Evolutionary conservation across 1,140 invertebrate genomes (phyloP).

Genomic region (Bombus breviceps): DNA sequence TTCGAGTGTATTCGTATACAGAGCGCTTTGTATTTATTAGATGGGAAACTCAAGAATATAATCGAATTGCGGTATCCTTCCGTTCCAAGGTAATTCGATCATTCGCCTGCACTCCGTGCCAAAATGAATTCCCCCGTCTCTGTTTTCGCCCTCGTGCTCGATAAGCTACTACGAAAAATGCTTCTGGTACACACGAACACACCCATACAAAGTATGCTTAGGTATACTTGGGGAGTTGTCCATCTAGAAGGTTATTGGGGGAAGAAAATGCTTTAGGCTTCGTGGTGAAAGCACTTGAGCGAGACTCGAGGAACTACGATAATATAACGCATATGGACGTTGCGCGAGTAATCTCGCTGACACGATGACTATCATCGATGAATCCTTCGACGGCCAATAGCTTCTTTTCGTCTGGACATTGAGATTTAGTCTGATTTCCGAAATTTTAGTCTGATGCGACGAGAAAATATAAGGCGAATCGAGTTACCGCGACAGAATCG

Average conservation of each 20-base stretch:
- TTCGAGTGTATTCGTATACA: not conserved
- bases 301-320: not conserved
- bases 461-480: no score
- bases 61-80: constrained; percentile 27
- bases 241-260: not conserved
- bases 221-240: constrained; percentile 1
- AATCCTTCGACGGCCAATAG: not conserved
- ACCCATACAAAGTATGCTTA: not conserved
- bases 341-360: not conserved
- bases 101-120: constrained; percentile 2
- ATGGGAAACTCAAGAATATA: constrained; percentile 32
- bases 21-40: constrained; percentile 9
- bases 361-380: not conserved
- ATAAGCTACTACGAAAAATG: not conserved
- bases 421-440: no score
- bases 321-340: not conserved
- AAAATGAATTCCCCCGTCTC: constrained; percentile 22
- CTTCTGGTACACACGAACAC: not conserved
- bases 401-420: no score
- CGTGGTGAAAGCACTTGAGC: constrained; percentile 23
- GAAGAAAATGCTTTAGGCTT: constrained; percentile 8
- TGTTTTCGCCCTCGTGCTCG: not conserved
- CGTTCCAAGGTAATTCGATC: constrained; percentile 17
- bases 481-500: no score
- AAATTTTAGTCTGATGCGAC: not conserved